A percentile compares a stretch with the other conserved stretches of the same genome.
These are phyloP conservation scores for Stratiomys singularior DNA, from an alignment of 2,888 invertebrate species.

Conservation along the genomic window DNA sequence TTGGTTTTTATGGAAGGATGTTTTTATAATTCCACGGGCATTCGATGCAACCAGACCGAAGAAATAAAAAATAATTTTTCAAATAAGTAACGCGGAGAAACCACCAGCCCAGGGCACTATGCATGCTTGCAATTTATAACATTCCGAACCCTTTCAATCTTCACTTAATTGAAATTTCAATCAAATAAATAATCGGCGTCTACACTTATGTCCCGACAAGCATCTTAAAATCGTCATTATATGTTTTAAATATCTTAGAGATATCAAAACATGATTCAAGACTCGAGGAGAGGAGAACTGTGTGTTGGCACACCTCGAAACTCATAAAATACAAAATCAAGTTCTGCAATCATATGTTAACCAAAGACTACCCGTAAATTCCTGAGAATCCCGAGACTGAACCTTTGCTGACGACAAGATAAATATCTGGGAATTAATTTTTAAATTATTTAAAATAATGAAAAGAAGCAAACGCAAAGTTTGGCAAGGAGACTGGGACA, in stretches of 20 bases:
- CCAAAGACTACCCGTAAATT: slow-evolving; percentile 13
- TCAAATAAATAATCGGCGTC: slow-evolving; percentile 66
- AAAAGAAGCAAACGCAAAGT: slow-evolving; percentile 21
- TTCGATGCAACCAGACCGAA: no score
- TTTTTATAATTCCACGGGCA: no score
- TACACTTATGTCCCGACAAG: slow-evolving; percentile 61
- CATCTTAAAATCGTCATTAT: slow-evolving; percentile 34
- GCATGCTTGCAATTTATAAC: no score
- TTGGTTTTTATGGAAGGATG: no score
- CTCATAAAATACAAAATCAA: background rate
- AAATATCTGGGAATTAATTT: slow-evolving; percentile 46
- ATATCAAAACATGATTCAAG: slow-evolving; percentile 9
- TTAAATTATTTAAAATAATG: slow-evolving; percentile 46
- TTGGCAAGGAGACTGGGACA: slow-evolving; percentile 30
- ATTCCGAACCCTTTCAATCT: background rate
- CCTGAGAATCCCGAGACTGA: slow-evolving; percentile 5
- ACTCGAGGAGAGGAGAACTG: background rate
- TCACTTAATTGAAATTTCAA: slow-evolving; percentile 55
- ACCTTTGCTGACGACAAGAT: slow-evolving; percentile 29
- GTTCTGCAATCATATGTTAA: background rate
- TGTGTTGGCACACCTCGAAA: background rate
- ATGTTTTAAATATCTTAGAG: slow-evolving; percentile 23
- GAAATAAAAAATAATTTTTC: no score
- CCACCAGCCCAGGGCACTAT: no score
- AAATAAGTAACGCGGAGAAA: no score